Evolutionary conservation across 2,113 vertebrate species (phyloP), one percentile per base, ranked within the genome.

Genomic region (Rattus norvegicus): DNA sequence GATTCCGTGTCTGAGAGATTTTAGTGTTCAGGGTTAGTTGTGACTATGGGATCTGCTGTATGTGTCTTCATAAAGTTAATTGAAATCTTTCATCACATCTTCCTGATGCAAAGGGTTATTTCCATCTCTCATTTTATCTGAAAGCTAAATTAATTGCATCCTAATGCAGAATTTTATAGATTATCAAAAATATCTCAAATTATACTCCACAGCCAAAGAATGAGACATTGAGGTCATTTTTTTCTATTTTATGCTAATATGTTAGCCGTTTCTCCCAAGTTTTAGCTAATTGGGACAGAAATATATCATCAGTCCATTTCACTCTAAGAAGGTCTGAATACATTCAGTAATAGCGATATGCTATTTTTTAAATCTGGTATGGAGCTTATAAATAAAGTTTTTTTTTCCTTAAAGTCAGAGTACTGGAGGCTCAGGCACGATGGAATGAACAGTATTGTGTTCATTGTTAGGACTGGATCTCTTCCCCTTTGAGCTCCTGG

Each of bases 281-380:
- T 88, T 79, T 83, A 89, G 22, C 67, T 97, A 96, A 96, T 96
- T 97, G 84, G 39, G 80, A 43, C 33, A 90, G 90, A 96, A 96
- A 95, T 94, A 97, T 95, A 95, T 93, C 84, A 96, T 54, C 92
- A 87, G 12, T 17, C 84, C 84, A 56, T 95, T 93, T 95, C 88
- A 91, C 24, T 95, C 39, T 56, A 59, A 94, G 26, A 95, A 95
- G 93, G 47, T 92, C 93, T 91, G 70, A 28, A 28, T 69, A 43
- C 7, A 89, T 86, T 1, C 33, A 70, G 28, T 59, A 70, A 24
- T 59, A 65, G 54, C 73, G 96, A 96, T 93, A 59, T 93, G 47
- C 52, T 95, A 43, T 88, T 85, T 69, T 93, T 84, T 86, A 77
- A 81, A 83, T 81, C 24, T 87, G 65, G 43, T 59, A 70, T 54